Conservation (phyloP, 1,140 invertebrate genomes). For the Drosophila yakuba region DNA sequence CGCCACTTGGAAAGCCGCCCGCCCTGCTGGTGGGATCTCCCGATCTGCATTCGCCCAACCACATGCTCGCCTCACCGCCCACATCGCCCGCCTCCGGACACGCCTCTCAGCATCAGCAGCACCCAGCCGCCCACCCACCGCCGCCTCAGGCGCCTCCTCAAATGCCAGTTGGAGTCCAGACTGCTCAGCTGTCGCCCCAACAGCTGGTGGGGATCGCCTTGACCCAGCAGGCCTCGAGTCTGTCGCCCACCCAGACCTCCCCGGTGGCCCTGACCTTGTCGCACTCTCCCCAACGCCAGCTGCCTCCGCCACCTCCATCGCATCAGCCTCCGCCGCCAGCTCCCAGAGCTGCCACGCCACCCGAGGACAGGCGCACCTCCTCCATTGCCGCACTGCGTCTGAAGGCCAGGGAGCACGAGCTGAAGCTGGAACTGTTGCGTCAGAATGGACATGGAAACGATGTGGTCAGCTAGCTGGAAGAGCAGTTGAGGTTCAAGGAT, state of each 20-base stretch:
- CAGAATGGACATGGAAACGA: slow-evolving; percentile 90
- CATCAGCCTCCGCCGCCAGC: slow-evolving; percentile 52
- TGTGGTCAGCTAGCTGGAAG: slow-evolving; percentile 87
- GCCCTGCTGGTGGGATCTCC: slow-evolving; percentile 79
- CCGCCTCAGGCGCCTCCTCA: slow-evolving; percentile 31
- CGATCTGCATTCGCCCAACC: slow-evolving; percentile 79
- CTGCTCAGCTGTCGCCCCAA: slow-evolving; percentile 60
- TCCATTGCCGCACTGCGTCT: slow-evolving; percentile 95
- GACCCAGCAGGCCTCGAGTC: slow-evolving; percentile 57
- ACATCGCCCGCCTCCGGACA: slow-evolving; percentile 86
- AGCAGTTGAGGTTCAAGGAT: not conserved
- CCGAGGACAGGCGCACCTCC: slow-evolving; percentile 92
- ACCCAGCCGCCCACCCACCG: slow-evolving; percentile 24
- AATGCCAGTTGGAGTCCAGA: slow-evolving; percentile 15
- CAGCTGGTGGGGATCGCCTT: slow-evolving; percentile 72
- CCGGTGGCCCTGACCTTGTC: slow-evolving; percentile 65
- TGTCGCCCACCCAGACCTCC: slow-evolving; percentile 65
- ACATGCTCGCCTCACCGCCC: slow-evolving; percentile 85
- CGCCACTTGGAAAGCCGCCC: slow-evolving; percentile 82
- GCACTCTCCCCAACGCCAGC: slow-evolving; percentile 64
- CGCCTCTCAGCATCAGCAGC: slow-evolving; percentile 27
- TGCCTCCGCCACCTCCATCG: slow-evolving; percentile 54
- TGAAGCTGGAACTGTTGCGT: slow-evolving; percentile 92
- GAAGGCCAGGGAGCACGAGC: slow-evolving; percentile 96
- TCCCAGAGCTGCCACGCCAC: slow-evolving; percentile 85